phyloP scores from a whole-genome alignment of 1,140 invertebrate species.

The Pachyrhynchus sulphureomaculatus region DNA sequence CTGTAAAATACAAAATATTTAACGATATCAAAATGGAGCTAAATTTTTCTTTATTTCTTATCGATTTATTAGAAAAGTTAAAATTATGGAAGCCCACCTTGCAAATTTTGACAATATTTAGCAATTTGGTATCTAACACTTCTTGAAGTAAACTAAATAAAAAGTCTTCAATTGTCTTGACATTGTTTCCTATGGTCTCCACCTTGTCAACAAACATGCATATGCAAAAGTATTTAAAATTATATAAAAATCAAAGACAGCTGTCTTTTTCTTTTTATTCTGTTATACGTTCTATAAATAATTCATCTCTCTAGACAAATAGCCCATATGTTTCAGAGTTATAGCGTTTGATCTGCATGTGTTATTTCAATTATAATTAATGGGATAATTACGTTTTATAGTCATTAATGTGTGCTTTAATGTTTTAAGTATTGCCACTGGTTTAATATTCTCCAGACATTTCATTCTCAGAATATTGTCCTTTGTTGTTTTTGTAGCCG shows the following conservation, averaged over 20 bases:
- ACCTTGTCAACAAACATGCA: too few species aligned
- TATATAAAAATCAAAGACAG: not conserved
- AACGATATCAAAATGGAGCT: too few species aligned
- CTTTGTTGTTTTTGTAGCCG: not conserved
- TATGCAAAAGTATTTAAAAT: not conserved
- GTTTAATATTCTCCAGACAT: not conserved
- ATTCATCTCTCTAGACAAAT: slow-evolving; percentile 1
- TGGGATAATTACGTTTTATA: not conserved
- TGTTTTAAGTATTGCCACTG: not conserved
- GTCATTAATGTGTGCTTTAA: not conserved
- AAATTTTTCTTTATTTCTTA: too few species aligned
- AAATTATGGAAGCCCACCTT: too few species aligned
- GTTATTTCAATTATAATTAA: slow-evolving; percentile 4
- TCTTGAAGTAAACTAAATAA: too few species aligned
- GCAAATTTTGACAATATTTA: too few species aligned
- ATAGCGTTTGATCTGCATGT: not conserved
- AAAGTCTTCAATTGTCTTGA: too few species aligned
- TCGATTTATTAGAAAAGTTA: too few species aligned
- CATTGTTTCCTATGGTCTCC: too few species aligned
- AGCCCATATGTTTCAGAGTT: not conserved
- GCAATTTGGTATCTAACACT: too few species aligned
- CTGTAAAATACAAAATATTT: too few species aligned
- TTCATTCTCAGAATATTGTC: not conserved
- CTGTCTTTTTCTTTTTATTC: not conserved
- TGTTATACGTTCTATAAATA: not conserved